Evolutionary conservation across 1,140 invertebrate genomes (phyloP), one percentile per base, ranked within the genome.

Genomic region (Uloborus diversus): DNA sequence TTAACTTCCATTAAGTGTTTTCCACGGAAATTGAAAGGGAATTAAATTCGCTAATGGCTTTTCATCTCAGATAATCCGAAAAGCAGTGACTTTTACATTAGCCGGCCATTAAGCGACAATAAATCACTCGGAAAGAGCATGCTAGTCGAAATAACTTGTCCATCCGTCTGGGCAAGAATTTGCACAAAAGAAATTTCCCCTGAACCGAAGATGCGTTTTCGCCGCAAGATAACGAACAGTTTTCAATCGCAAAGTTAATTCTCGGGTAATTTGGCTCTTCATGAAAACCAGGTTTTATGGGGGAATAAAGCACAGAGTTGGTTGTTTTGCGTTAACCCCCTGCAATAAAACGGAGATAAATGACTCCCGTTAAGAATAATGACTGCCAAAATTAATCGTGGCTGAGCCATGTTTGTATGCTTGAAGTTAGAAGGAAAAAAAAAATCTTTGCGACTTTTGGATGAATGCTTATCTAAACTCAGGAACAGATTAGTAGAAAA

Each of bases 31-130:
- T 64, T 17, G 37, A 64, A 64, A 64, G 61, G 61, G 37, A 64
- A 35, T 64, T 35, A 64, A 64, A 33, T 64, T 33, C 30, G 32
- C 37, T 35, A 64, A 35, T 25, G 61, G 32, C 37, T 64, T 64
- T 64, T 35, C 61, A 64, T 64, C 61, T 64, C 61, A 37, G 61
- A 64, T 64, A 64, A 64, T 64, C 61, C 33, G 28, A 33, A 64
- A 64, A 64, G 61, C 61, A 64, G 37, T 42, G 61, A 64, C 33
- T 64, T 64, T 32, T 25, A 64, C 61, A 64, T 64, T 33, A 25
- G 61, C 37, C 33, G 61, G 33, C 61, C 61, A 64, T 64, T 64
- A 64, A 64, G 61, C 33, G 37, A 64, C 33, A 33, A 64, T 64
- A 64, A 64, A 64, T 64, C 61, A 64, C 61, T 64, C 61, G 32